These are phyloP conservation scores for Melanotus villosus DNA, from an alignment of 2,888 invertebrate genomes.

Conservation along the genomic window DNA sequence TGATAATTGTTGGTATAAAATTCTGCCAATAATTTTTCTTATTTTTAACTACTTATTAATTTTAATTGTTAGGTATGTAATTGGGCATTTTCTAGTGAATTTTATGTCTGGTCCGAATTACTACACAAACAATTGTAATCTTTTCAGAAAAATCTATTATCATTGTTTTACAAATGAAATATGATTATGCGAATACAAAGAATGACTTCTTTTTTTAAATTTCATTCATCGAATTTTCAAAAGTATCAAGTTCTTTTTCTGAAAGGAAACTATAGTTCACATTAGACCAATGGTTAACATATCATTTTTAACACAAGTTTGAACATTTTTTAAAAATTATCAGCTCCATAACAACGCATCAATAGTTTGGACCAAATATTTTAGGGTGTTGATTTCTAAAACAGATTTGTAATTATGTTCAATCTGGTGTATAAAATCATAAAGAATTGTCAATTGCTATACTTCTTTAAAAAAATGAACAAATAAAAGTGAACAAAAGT, in stretches of 20 bases:
- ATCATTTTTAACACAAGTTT: slow-evolving; percentile 55
- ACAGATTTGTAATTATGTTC: slow-evolving; percentile 22
- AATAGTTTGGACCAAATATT: slow-evolving; percentile 42
- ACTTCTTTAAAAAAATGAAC: slow-evolving; percentile 49
- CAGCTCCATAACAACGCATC: slow-evolving; percentile 28
- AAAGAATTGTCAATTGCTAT: slow-evolving; percentile 41
- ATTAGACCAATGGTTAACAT: slow-evolving; percentile 59
- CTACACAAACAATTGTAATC: slow-evolving; percentile 25
- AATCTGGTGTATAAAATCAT: slow-evolving; percentile 21
- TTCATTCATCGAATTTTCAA: background rate
- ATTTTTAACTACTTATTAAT: background rate
- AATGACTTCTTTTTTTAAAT: too few species aligned
- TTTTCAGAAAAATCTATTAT: slow-evolving; percentile 30
- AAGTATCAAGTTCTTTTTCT: slow-evolving; percentile 23
- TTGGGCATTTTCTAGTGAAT: background rate
- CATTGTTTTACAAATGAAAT: too few species aligned
- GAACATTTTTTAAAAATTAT: slow-evolving; percentile 40
- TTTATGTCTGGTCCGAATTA: slow-evolving; percentile 25
- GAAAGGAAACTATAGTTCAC: slow-evolving; percentile 31
- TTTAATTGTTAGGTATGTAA: background rate
- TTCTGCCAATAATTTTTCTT: slow-evolving; percentile 64
- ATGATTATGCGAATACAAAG: too few species aligned
- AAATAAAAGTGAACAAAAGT: slow-evolving; percentile 46
- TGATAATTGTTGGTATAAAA: slow-evolving; percentile 59
- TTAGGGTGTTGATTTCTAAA: slow-evolving; percentile 32